These are phyloP conservation scores for Barypeithes pellucidus DNA, from an alignment of 2,888 invertebrate genomes.

Conservation along the genomic window DNA sequence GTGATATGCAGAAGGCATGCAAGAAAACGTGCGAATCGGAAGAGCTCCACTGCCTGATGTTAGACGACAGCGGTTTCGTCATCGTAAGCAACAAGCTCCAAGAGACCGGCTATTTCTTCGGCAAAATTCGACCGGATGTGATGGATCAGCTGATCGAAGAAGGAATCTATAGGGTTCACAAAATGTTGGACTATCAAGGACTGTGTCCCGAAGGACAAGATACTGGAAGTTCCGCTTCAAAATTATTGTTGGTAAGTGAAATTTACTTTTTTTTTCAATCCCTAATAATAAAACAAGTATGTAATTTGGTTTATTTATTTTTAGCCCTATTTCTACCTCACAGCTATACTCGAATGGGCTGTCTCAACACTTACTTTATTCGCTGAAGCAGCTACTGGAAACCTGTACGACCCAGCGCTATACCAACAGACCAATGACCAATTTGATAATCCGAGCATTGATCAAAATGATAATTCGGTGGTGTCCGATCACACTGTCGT, in stretches of 20 bases:
- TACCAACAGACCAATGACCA: conserved; percentile 42
- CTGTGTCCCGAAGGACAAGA: conserved; percentile 85
- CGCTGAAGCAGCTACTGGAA: conserved; percentile 62
- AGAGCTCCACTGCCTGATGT: conserved; percentile 85
- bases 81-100: conserved; percentile 79
- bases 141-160: conserved; percentile 85
- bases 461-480: conserved; percentile 23
- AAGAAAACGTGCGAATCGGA: conserved; percentile 77
- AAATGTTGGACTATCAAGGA: conserved; percentile 91
- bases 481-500: conserved; percentile 1
- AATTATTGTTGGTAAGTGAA: conserved; percentile 64
- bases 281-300: too few species aligned
- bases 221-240: conserved; percentile 72
- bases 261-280: too few species aligned
- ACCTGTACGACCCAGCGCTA: conserved; percentile 46
- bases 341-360: conserved; percentile 75
- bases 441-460: conserved; percentile 37
- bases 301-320: conserved; percentile 54
- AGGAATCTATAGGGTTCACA: conserved; percentile 83
- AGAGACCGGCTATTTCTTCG: conserved; percentile 89
- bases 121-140: conserved; percentile 81
- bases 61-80: conserved; percentile 93
- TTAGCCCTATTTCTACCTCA: conserved; percentile 77
- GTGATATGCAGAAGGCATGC: conserved; percentile 67
- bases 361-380: conserved; percentile 75